Percentiles rank a stretch among this genome's conserved stretches.
These are phyloP conservation scores for Morpho achilles DNA, from an alignment of 2,888 invertebrate species.

Conservation along the genomic window DNA sequence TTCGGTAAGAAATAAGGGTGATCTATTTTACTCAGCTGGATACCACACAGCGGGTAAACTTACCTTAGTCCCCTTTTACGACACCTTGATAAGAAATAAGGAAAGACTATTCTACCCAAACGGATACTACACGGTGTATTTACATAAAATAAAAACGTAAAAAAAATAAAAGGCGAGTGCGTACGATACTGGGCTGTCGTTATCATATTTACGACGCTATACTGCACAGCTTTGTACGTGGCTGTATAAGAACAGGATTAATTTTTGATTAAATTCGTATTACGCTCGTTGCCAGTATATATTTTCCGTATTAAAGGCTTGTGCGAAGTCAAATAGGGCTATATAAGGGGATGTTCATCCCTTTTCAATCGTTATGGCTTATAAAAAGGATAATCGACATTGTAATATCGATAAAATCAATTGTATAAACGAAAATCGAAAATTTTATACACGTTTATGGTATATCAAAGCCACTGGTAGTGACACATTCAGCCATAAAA, in stretches of 20 bases:
- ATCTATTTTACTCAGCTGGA: too few relatives aligned
- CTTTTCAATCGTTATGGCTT: slow-evolving; percentile 2
- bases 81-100: too few relatives aligned
- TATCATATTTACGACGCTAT: slow-evolving; percentile 31
- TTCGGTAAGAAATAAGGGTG: too few relatives aligned
- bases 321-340: slow-evolving; percentile 12
- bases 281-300: slow-evolving; percentile 15
- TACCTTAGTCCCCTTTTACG: too few relatives aligned
- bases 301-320: slow-evolving; percentile 27
- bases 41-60: too few relatives aligned
- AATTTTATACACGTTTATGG: too few relatives aligned
- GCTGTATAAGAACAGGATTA: slow-evolving; percentile 22
- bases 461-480: too few relatives aligned
- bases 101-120: too few relatives aligned
- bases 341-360: slow-evolving; percentile 10
- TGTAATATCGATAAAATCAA: neutral
- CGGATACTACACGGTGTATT: too few relatives aligned
- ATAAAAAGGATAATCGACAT: slow-evolving; percentile 3
- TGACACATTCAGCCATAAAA: too few relatives aligned
- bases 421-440: too few relatives aligned
- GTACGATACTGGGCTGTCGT: slow-evolving; percentile 29
- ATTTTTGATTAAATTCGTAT: slow-evolving; percentile 27
- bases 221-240: slow-evolving; percentile 19
- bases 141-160: neutral
- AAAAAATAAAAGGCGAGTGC: slow-evolving; percentile 1